Evolutionary conservation across 2,888 invertebrate genomes (phyloP), one percentile per base, ranked within the genome.

Genomic region (Argyra leucocephala): DNA sequence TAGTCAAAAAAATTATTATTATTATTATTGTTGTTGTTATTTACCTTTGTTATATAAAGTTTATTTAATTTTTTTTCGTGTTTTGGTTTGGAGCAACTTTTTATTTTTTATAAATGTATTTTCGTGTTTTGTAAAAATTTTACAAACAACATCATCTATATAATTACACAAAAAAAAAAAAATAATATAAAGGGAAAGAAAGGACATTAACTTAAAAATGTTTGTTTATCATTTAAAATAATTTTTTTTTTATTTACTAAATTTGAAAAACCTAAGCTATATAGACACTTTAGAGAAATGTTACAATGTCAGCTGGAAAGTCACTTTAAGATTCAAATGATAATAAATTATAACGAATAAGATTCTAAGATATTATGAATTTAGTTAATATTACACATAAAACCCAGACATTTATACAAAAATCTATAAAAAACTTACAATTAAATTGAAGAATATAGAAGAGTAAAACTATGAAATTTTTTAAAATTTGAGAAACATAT

Each of bases 11-110:
- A 18, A 48, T 48, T 6, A 48, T 48, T 1, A 48, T 48, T 48
- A 48, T 48, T 48, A 48, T 48, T 48, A 48, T 48, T 48, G 18
- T 48, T 48, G 18, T n/a, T n/a, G 48, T 48, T 31, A 31, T 31
- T 48, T 48, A 48, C 48, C 48, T 48, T 48, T 48, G 48, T 48
- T 48, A 48, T 18, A 48, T 48, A 48, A 48, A 48, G 12, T 48
- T 15, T 48, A 48, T 48, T 48, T 48, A 15, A 48, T 48, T 48
- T 48, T 48, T 48, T 48, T 10, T n/a, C 5, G 6, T 48, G 48
- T 48, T 48, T 15, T n/a, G n/a, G n/a, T n/a, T n/a, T n/a, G n/a
- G n/a, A n/a, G 1, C 18, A 18, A 48, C 15, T 48, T 18, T 48
- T 1, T 48, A 48, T n/a, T 18, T 48, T 2, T 48, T 48, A 5